Evolutionary conservation across 2,113 vertebrate genomes (phyloP).

Genomic region (Brachypodius melanocephalos): DNA sequence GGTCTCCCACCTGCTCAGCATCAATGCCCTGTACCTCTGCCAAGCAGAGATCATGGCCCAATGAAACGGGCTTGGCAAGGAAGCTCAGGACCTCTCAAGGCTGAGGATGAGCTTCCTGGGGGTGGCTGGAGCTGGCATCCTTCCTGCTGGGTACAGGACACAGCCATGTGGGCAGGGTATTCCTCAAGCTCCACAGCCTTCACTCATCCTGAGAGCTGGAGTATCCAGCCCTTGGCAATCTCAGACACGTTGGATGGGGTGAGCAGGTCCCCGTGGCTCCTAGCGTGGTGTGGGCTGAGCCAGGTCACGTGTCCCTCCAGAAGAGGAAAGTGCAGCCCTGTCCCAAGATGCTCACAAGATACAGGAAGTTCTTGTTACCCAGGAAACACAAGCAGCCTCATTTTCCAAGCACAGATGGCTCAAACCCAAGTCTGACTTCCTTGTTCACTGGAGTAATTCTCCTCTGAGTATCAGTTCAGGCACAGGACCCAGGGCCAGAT

Average conservation of each 20-base stretch:
- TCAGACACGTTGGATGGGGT: not conserved
- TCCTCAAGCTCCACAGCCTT: not conserved
- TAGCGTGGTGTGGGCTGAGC: not conserved
- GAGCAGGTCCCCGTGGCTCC: not conserved
- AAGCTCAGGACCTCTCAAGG: constrained; percentile 36
- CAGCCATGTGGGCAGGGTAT: not conserved
- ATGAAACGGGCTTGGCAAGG: constrained; percentile 11
- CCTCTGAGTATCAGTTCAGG: not conserved
- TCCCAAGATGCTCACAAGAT: not conserved
- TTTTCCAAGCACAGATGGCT: not conserved
- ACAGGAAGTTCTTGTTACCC: not conserved
- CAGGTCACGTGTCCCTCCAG: not conserved
- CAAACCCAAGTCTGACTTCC: fast-evolving
- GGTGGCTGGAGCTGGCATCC: constrained; percentile 32
- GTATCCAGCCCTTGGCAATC: not conserved
- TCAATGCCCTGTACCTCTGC: constrained; percentile 21
- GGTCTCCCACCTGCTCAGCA: constrained; percentile 37
- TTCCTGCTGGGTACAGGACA: not conserved
- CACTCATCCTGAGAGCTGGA: not conserved
- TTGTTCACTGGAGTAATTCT: not conserved
- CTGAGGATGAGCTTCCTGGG: constrained; percentile 24
- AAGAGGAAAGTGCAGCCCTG: not conserved
- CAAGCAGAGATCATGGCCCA: not conserved
- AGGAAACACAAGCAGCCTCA: not conserved
- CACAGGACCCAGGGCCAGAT: not conserved